Evolutionary conservation across 2,888 invertebrate species (phyloP), one percentile per base, ranked within the genome.

Genomic region (Microchrysa polita): DNA sequence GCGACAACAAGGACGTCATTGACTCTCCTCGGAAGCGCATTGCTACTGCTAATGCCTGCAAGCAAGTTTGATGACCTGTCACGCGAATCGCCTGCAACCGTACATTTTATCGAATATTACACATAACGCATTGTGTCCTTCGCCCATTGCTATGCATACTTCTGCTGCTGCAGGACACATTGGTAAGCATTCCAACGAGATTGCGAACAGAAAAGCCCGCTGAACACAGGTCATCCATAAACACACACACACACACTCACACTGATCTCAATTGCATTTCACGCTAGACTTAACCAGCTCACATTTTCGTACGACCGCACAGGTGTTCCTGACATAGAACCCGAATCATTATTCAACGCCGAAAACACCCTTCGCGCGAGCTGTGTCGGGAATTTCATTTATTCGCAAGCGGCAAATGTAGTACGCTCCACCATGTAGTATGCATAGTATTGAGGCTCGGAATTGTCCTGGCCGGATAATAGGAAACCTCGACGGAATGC

Each of bases 201-300:
- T 48, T 18, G 23, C 34, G 67, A 27, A 34, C 7, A 34, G 27
- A 7, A 34, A n/a, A n/a, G n/a, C n/a, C n/a, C n/a, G n/a, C n/a
- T 16, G 53, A n/a, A 34, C 27, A 34, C 27, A 34, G 27, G 27
- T n/a, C n/a, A n/a, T n/a, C n/a, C n/a, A n/a, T n/a, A n/a, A n/a
- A n/a, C n/a, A n/a, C n/a, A n/a, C n/a, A n/a, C n/a, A n/a, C n/a
- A n/a, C n/a, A n/a, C n/a, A 34, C 27, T 34, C 27, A 34, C n/a
- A n/a, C n/a, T n/a, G 57, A 57, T 69, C 69, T 69, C 69, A 20
- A 69, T 69, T 69, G 69, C 69, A 69, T 69, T 69, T 69, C 57
- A 69, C 42, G 55, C 55, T 69, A 69, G 55, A 69, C 40, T 57
- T 40, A 57, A 12, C 40, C 57, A 14, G 22, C 22, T 65, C 44